These are phyloP conservation scores for Heloderma charlesbogerti DNA, from an alignment of 2,113 vertebrate genomes.

Conservation along the genomic window DNA sequence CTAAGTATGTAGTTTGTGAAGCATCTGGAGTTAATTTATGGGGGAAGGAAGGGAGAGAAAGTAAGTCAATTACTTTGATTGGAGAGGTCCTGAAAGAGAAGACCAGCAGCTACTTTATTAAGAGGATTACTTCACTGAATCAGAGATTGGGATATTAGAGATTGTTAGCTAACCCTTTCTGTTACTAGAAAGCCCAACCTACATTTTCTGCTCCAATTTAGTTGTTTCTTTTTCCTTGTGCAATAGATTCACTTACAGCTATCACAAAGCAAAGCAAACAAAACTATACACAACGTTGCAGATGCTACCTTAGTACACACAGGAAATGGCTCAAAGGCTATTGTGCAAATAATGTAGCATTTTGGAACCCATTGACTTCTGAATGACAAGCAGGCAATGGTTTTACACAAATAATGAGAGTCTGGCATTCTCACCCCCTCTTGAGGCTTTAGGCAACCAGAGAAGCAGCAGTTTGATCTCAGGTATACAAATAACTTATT, in stretches of 20 bases:
- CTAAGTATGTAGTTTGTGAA: neutral
- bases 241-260: neutral
- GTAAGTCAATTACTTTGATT: slow-evolving; percentile 6
- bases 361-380: neutral
- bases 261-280: neutral
- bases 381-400: neutral
- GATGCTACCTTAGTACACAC: neutral
- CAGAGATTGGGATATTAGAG: neutral
- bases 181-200: neutral
- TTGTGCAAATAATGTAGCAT: neutral
- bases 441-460: neutral
- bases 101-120: neutral
- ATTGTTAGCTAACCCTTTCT: neutral
- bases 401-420: neutral
- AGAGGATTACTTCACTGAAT: neutral
- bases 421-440: neutral
- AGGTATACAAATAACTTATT: neutral
- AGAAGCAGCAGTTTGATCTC: neutral
- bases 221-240: neutral
- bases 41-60: neutral
- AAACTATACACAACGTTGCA: neutral
- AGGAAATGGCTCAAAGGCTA: neutral
- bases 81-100: slow-evolving; percentile 4
- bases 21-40: slow-evolving; percentile 8
- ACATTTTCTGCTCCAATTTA: neutral